A percentile compares a stretch with the other conserved stretches of the same genome.
phyloP scores from a whole-genome alignment of 2,888 invertebrate genomes.

The Ectobius pallidus region DNA sequence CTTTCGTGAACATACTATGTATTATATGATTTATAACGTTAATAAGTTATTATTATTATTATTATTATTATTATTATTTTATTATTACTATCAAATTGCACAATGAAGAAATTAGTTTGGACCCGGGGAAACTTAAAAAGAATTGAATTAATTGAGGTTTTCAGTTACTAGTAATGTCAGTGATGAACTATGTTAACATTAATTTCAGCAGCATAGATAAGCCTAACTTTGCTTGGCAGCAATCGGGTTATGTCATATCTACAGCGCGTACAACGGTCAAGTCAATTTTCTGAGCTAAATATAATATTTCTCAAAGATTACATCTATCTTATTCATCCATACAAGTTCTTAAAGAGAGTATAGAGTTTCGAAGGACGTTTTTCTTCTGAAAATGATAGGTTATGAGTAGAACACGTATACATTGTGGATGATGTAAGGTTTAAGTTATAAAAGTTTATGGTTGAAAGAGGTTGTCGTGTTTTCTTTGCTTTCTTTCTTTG shows the following conservation, averaged over 20 bases:
- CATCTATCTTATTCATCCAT: not conserved
- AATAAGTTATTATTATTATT: too few relatives aligned
- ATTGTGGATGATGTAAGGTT: conserved; percentile 4
- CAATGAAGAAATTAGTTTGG: too few relatives aligned
- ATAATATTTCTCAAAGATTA: not conserved
- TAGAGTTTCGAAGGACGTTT: not conserved
- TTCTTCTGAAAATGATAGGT: not conserved
- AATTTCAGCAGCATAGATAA: too few relatives aligned
- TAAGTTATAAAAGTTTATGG: conserved; percentile 12
- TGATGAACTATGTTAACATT: too few relatives aligned
- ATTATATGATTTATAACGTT: too few relatives aligned
- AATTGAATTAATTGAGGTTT: too few relatives aligned
- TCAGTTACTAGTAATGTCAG: too few relatives aligned
- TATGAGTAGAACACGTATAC: not conserved
- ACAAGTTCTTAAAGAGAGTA: not conserved
- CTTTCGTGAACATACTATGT: too few relatives aligned
- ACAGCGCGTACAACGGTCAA: not conserved
- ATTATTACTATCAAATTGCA: too few relatives aligned
- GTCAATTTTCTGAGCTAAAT: not conserved
- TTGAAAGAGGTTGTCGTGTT: not conserved
- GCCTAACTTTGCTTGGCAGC: too few relatives aligned
- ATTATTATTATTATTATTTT: too few relatives aligned
- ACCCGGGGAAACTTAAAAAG: too few relatives aligned
- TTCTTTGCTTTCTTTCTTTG: not conserved
- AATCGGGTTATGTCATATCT: not conserved